These are phyloP conservation scores for Oceanites oceanicus DNA, from an alignment of 2,113 vertebrate species.

Conservation along the genomic window DNA sequence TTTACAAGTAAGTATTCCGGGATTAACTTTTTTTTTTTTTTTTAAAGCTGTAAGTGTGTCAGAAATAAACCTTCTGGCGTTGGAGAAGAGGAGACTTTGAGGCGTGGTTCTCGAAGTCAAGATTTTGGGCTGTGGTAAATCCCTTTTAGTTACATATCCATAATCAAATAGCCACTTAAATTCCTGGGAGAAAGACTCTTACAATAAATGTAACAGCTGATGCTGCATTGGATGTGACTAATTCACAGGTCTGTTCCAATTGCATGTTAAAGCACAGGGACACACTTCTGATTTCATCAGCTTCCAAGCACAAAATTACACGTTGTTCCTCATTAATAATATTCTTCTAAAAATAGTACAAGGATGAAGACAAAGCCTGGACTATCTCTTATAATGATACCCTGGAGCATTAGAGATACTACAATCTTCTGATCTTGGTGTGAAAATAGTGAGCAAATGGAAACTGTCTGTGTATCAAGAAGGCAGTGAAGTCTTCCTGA, in stretches of 20 bases:
- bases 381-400: not conserved
- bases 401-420: not conserved
- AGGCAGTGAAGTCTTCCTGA: not conserved
- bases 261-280: not conserved
- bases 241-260: not conserved
- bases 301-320: constrained; percentile 32
- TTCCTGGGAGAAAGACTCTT: not conserved
- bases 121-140: not conserved
- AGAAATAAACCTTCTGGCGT: not conserved
- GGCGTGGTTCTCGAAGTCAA: not conserved
- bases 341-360: not conserved
- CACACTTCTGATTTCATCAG: not conserved
- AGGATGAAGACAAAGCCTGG: not conserved
- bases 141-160: not conserved
- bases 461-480: not conserved
- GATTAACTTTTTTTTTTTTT: not conserved
- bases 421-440: not conserved
- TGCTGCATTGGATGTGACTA: not conserved
- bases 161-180: not conserved
- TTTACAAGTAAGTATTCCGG: not conserved
- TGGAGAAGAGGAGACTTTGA: not conserved
- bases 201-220: not conserved
- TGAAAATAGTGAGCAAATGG: not conserved
- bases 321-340: not conserved
- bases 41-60: not conserved